phyloP scores from a whole-genome alignment of 1,140 invertebrate genomes.

The Pseudomyrmex concolor region DNA sequence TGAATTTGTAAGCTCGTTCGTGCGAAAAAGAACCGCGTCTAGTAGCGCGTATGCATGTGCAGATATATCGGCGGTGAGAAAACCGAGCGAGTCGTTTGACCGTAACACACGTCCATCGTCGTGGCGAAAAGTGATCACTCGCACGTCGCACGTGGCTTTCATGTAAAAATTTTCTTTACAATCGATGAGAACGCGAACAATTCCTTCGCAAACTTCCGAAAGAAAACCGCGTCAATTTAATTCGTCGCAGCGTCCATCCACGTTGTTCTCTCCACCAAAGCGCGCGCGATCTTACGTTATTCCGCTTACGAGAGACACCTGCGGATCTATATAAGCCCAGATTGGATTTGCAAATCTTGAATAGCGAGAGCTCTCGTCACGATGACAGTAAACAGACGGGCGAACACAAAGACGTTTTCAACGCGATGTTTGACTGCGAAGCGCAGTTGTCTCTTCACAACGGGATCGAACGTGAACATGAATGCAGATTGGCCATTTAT shows the following conservation, averaged over 20 bases:
- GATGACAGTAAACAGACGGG: background rate
- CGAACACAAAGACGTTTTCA: conserved; percentile 1
- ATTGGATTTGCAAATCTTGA: conserved; percentile 35
- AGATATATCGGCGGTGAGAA: conserved; percentile 5
- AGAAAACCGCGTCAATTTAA: background rate
- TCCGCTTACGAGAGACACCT: background rate
- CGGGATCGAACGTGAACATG: background rate
- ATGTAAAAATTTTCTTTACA: conserved; percentile 5
- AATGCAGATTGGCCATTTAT: conserved; percentile 8
- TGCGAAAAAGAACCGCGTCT: conserved; percentile 37
- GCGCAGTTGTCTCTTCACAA: background rate
- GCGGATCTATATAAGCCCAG: background rate
- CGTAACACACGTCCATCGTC: conserved; percentile 39
- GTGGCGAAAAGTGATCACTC: conserved; percentile 12
- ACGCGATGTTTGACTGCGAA: conserved; percentile 6
- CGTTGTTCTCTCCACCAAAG: background rate
- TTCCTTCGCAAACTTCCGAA: background rate
- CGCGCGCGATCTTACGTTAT: background rate
- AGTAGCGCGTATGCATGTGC: conserved; percentile 17
- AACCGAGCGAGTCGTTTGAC: conserved; percentile 15
- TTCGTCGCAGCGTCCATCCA: background rate
- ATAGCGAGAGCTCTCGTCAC: background rate
- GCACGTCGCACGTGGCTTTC: background rate
- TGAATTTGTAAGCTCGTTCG: conserved; percentile 71
- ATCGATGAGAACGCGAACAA: background rate